A percentile compares a stretch with the other conserved stretches of the same genome.
Evolutionary conservation across 2,113 vertebrate genomes (phyloP).

Genomic region (Odobenus rosmarus): DNA sequence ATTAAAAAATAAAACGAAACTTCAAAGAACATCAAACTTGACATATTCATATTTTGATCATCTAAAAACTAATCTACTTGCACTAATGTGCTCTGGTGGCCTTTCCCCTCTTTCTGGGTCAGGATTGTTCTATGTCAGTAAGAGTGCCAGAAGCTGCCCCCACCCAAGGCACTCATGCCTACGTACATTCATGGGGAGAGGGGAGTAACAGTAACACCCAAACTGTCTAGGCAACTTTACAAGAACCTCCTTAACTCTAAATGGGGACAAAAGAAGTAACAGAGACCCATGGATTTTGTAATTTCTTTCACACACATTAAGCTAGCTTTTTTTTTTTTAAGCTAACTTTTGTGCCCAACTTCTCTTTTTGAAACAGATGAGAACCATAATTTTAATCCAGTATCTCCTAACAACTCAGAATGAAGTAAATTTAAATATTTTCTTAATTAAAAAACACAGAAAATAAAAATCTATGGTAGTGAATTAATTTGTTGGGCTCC

Average conservation of each 20-base stretch:
- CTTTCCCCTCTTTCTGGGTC: background rate
- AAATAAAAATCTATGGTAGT: background rate
- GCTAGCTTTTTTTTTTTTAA: background rate
- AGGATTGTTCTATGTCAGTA: background rate
- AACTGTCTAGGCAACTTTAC: background rate
- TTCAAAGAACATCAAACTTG: conserved; percentile 16
- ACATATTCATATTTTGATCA: background rate
- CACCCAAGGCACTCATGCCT: background rate
- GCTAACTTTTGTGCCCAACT: background rate
- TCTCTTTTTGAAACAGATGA: background rate
- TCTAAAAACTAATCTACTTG: background rate
- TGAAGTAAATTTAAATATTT: background rate
- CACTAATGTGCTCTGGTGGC: background rate
- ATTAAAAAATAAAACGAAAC: background rate
- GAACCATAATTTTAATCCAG: background rate
- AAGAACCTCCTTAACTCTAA: background rate
- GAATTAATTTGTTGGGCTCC: background rate
- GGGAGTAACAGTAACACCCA: background rate
- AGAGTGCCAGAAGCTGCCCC: background rate
- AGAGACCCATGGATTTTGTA: background rate
- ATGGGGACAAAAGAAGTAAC: background rate
- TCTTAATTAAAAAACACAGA: background rate
- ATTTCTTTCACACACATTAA: background rate
- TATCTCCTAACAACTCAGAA: background rate
- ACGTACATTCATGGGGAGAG: background rate